Evolutionary conservation across 1,140 invertebrate genomes (phyloP), one percentile per base, ranked within the genome.

Genomic region (Lepidurus couesii): DNA sequence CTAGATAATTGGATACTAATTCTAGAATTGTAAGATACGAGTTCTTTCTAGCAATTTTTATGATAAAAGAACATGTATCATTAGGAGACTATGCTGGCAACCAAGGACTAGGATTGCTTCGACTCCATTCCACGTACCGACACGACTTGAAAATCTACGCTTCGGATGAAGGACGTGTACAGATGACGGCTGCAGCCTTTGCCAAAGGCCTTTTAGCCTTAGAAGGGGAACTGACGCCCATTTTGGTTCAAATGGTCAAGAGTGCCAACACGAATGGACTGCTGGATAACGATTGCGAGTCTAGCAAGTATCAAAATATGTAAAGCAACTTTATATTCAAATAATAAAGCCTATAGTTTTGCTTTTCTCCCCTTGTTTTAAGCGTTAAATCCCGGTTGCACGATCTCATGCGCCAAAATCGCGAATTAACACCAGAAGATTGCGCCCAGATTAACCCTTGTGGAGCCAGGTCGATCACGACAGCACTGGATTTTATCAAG

Each of bases 141-240:
- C 98, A 99, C 85, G 98, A 99, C 85, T 87, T 99, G 24, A 99
- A 99, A 87, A 99, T 99, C 80, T 99, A 99, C 86, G 97, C 98
- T 1, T 98, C 96, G 7, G 98, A 99, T 85, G 98, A 99, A 86
- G 98, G 98, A 1, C 87, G 98, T 76, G 98, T 99, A 1, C 98
- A 99, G 86, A 99, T 99, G 97, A 99, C 98, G 0, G 98, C 98
- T 0, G 98, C 98, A 13, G 98, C 98, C 11, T 99, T 99, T 86
- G 96, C 98, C 2, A 99, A 99, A 87, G 97, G 98, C 11, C 86
- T 99, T 34, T 86, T 99, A 0, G 98, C 98, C 0, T 84, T 99
- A 45, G 98, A 99, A 87, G 98, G 98, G 10, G 97, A 99, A 86
- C 87, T 99, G 4, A 98, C 98, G 0, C 98, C 98, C 0, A 99